Evolutionary conservation across 2,888 invertebrate species (phyloP), one percentile per base, ranked within the genome.

Genomic region (Arrhopalites spinosus): DNA sequence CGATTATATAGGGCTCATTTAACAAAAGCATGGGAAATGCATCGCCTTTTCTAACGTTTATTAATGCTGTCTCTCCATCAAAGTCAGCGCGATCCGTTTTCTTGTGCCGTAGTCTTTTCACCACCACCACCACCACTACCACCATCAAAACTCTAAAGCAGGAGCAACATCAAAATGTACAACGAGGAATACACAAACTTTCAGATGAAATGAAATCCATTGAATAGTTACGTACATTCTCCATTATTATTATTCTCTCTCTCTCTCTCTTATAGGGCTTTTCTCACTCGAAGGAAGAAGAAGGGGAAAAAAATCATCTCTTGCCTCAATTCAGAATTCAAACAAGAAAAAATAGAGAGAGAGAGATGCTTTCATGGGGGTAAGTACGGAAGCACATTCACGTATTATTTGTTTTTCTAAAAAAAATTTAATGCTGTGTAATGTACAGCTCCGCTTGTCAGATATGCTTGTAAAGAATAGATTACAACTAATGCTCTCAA

Each of bases 1-100:
- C 80, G 80, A 80, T 80, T 81, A 80, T 81, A 80, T 73, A 80
- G 80, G 80, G 81, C 81, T 81, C 80, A 81, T 81, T 81, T 79
- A 81, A 79, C 81, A 81, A 81, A 81, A 81, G 81, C 79, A 81
- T 81, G 81, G 78, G 79, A 79, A 79, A 78, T 79, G 80, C 78
- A 80, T 79, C 79, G 80, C 79, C 80, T 80, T 78, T 75, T 63
- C 79, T 81, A 81, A 81, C 81, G 80, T 81, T 79, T 79, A 81
- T 81, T 81, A 81, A 81, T 81, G 81, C 78, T 78, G 72, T 72
- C 75, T 68, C 78, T 81, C 79, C 75, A 80, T 81, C 81, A 80
- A 80, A 80, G 81, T 81, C 81, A 80, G 69, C 71, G 69, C 75
- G 71, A 79, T 81, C 78, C 81, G 78, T 78, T 80, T 80, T 78